A percentile compares a stretch with the other conserved stretches of the same genome.
These are phyloP conservation scores for Maniola hyperantus DNA, from an alignment of 2,888 invertebrate species.

Conservation along the genomic window DNA sequence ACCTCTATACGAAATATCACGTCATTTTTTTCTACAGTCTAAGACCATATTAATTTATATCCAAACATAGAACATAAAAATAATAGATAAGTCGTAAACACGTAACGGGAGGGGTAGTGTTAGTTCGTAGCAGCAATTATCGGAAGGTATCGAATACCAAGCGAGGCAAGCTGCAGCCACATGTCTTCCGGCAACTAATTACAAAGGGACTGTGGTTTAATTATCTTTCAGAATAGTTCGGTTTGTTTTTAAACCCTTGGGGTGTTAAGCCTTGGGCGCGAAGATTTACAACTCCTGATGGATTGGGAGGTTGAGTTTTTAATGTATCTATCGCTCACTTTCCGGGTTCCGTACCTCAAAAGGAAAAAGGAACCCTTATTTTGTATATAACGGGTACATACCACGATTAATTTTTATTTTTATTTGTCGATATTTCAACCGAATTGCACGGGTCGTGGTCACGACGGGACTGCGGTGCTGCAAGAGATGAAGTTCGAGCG, in stretches of 20 bases:
- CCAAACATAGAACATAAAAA: slow-evolving; percentile 1
- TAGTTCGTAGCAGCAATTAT: slow-evolving; percentile 34
- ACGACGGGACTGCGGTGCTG: too few relatives aligned
- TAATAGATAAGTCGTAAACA: slow-evolving; percentile 29
- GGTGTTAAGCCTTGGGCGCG: slow-evolving; percentile 38
- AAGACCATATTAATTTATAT: slow-evolving; percentile 1
- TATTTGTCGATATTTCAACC: too few relatives aligned
- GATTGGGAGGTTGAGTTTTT: slow-evolving; percentile 11
- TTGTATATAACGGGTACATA: too few relatives aligned
- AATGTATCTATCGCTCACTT: neutral
- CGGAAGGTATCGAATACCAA: slow-evolving; percentile 57
- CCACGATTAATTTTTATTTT: too few relatives aligned
- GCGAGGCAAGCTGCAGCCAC: slow-evolving; percentile 61
- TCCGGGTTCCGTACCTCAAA: too few relatives aligned
- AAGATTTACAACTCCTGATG: slow-evolving; percentile 35
- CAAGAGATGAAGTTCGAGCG: too few relatives aligned
- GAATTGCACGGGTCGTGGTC: too few relatives aligned
- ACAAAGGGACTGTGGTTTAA: slow-evolving; percentile 60
- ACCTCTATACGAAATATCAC: too few relatives aligned
- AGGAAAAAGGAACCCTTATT: too few relatives aligned
- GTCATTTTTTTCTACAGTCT: too few relatives aligned
- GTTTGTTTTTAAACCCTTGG: slow-evolving; percentile 44
- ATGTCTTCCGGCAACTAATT: slow-evolving; percentile 70
- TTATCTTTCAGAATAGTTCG: slow-evolving; percentile 50
- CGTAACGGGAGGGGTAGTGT: slow-evolving; percentile 22